Conservation (phyloP, 1,140 invertebrate species). For the Drosophila arizonae region DNA sequence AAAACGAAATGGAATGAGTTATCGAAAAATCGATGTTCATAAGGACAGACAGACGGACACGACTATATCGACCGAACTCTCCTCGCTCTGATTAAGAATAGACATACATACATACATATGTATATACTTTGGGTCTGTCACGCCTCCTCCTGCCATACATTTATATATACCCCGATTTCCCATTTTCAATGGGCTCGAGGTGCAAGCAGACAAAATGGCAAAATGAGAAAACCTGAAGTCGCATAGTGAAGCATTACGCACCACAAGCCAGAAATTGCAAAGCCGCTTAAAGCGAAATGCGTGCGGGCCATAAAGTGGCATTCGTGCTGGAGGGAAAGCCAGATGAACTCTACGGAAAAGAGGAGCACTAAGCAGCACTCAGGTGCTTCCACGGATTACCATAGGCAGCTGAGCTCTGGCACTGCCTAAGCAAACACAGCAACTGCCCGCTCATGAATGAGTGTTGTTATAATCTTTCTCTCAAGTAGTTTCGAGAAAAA, state of each 20-base stretch:
- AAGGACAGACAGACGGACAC: no score
- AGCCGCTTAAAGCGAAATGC: conserved; percentile 62
- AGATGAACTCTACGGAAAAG: conserved; percentile 3
- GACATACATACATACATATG: no score
- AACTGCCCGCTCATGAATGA: no score
- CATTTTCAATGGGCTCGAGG: no score
- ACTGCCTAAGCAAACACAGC: not conserved
- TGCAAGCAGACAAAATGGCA: not conserved
- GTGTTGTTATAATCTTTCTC: not conserved
- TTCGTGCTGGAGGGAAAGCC: not conserved
- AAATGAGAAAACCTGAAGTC: not conserved
- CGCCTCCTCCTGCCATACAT: no score
- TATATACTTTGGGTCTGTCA: no score
- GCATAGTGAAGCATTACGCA: not conserved
- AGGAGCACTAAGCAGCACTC: conserved; percentile 6
- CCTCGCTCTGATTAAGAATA: no score
- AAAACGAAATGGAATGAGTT: no score
- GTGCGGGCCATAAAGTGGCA: conserved; percentile 39
- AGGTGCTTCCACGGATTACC: conserved; percentile 13
- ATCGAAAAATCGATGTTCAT: no score
- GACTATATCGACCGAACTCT: no score
- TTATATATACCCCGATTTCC: no score
- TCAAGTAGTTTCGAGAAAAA: not conserved
- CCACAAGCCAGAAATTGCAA: conserved; percentile 37
- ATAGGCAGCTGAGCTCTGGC: not conserved